These are phyloP conservation scores for Bombycilla garrulus DNA, from an alignment of 2,113 vertebrate species.

Conservation along the genomic window DNA sequence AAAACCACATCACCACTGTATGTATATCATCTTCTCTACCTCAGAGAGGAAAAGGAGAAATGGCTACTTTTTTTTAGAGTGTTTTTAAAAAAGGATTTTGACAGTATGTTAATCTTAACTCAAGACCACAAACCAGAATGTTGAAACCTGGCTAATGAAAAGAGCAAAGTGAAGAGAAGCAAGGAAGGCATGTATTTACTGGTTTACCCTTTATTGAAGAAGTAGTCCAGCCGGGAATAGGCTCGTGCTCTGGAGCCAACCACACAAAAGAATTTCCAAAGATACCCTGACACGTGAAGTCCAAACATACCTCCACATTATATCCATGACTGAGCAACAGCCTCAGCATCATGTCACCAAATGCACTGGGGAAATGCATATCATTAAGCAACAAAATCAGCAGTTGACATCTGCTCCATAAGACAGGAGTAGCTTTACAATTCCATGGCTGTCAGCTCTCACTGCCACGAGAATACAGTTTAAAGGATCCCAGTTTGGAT, in stretches of 20 bases:
- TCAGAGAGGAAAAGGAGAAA: not conserved
- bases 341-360: conserved; percentile 89
- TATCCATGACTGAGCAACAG: conserved; percentile 86
- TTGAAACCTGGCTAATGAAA: not conserved
- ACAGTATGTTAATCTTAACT: not conserved
- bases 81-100: not conserved
- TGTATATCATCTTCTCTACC: not conserved
- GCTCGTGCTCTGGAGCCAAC: conserved; percentile 62
- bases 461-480: conserved; percentile 86
- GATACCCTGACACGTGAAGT: conserved; percentile 79
- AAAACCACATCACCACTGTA: not conserved
- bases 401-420: conserved; percentile 84
- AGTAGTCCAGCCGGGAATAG: conserved; percentile 68
- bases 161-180: not conserved
- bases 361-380: conserved; percentile 85
- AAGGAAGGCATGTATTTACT: conserved; percentile 53
- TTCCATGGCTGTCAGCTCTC: conserved; percentile 81
- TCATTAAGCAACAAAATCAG: conserved; percentile 84
- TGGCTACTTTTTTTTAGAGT: not conserved
- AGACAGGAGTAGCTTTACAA: conserved; percentile 80
- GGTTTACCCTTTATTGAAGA: conserved; percentile 73
- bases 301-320: conserved; percentile 82
- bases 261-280: conserved; percentile 74
- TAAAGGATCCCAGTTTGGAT: conserved; percentile 84
- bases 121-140: not conserved